These are phyloP conservation scores for Ceratosolen fusciceps DNA, from an alignment of 1,140 invertebrate species.

Conservation along the genomic window DNA sequence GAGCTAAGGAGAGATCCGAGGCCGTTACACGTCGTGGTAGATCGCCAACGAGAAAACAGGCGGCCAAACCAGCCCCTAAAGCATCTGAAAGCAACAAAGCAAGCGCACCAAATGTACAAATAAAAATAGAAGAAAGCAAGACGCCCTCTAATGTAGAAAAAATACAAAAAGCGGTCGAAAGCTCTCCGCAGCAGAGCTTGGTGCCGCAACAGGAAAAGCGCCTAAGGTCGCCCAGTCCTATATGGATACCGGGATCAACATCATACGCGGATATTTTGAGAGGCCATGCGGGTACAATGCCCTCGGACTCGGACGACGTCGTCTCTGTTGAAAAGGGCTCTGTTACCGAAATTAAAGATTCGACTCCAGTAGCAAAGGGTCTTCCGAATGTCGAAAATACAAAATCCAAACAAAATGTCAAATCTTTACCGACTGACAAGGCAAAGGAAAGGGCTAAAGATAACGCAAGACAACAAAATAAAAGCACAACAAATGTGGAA, in stretches of 20 bases:
- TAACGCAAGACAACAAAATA: too few species aligned
- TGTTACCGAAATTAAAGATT: constrained; percentile 45
- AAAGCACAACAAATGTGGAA: not conserved
- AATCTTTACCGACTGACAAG: too few species aligned
- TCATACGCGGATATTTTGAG: constrained; percentile 84
- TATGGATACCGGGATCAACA: constrained; percentile 80
- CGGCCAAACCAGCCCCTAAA: constrained; percentile 31
- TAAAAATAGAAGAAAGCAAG: constrained; percentile 38
- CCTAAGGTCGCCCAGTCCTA: constrained; percentile 78
- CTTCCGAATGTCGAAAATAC: too few species aligned
- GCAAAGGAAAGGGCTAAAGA: too few species aligned
- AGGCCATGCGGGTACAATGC: constrained; percentile 67
- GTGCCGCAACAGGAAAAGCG: constrained; percentile 60
- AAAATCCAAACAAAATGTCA: not conserved
- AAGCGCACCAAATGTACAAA: constrained; percentile 40
- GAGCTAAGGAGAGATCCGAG: constrained; percentile 16
- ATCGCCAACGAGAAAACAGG: constrained; percentile 58
- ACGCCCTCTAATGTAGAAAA: not conserved
- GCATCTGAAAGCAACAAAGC: constrained; percentile 37
- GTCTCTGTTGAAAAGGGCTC: constrained; percentile 52
- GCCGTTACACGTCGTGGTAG: constrained; percentile 55
- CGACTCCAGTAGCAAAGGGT: not conserved
- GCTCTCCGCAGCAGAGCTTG: constrained; percentile 39
- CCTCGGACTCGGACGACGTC: constrained; percentile 51
- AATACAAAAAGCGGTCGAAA: not conserved